These are phyloP conservation scores for Dipodomys spectabilis DNA, from an alignment of 2,113 vertebrate species.

Conservation along the genomic window DNA sequence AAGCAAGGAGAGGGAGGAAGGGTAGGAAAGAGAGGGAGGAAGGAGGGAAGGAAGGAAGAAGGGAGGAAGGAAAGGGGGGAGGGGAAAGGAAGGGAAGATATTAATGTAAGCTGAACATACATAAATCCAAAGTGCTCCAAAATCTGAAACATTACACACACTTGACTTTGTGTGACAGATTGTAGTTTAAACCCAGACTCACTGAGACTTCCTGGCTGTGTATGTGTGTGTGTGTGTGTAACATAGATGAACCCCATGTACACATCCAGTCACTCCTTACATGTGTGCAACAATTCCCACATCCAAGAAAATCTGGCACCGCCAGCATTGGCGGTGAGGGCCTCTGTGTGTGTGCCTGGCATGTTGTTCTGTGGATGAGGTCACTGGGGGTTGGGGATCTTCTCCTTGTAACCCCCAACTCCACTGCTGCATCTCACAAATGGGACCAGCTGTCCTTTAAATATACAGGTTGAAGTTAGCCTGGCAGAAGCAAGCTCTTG, in stretches of 20 bases:
- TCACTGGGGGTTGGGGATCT: accelerated
- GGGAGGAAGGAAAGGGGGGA: no score
- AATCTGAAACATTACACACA: neutral
- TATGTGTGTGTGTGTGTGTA: neutral
- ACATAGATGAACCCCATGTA: neutral
- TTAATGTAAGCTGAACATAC: neutral
- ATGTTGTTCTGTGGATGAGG: no score
- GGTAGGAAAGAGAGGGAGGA: neutral
- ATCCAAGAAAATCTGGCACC: neutral
- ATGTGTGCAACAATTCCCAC: neutral
- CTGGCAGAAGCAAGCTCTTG: neutral
- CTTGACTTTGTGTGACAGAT: neutral
- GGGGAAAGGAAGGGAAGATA: neutral
- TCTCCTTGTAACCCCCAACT: neutral
- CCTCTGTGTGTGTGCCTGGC: neutral
- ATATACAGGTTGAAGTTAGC: neutral
- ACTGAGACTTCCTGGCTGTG: no score
- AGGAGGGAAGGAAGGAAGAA: no score
- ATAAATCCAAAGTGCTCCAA: neutral
- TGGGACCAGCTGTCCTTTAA: neutral
- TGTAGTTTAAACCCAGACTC: neutral
- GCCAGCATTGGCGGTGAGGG: neutral
- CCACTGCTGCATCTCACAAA: neutral
- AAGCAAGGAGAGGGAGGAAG: no score
- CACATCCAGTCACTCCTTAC: no score